Conservation (phyloP, 1,140 invertebrate genomes). For the Oncopeltus fasciatus region DNA sequence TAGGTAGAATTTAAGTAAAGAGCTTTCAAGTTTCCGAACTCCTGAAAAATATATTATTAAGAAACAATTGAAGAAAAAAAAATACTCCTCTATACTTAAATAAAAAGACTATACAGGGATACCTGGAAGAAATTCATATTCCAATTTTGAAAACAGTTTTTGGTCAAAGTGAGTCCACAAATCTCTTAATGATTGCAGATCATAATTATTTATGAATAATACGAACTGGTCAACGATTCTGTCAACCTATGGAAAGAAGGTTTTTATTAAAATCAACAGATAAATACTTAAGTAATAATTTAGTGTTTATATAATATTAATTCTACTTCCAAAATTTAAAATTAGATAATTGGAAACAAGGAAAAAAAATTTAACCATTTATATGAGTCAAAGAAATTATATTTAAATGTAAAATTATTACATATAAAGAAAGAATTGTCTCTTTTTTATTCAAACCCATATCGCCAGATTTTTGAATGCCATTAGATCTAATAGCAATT, state of each 20-base stretch:
- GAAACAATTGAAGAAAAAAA: too few relatives aligned
- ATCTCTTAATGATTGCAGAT: slow-evolving; percentile 60
- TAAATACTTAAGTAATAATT: neutral
- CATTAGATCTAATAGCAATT: too few relatives aligned
- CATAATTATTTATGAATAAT: slow-evolving; percentile 59
- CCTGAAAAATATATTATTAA: slow-evolving; percentile 38
- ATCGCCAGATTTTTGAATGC: too few relatives aligned
- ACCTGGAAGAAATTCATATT: slow-evolving; percentile 64
- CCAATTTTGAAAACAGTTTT: slow-evolving; percentile 71
- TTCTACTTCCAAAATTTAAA: too few relatives aligned
- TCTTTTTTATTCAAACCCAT: too few relatives aligned
- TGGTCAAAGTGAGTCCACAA: slow-evolving; percentile 77
- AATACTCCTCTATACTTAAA: slow-evolving; percentile 11
- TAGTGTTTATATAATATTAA: neutral
- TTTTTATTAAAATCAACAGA: too few relatives aligned
- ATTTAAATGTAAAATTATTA: too few relatives aligned
- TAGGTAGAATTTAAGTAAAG: slow-evolving; percentile 77
- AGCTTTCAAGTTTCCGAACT: slow-evolving; percentile 75
- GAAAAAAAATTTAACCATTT: too few relatives aligned
- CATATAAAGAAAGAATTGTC: too few relatives aligned
- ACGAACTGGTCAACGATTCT: slow-evolving; percentile 79
- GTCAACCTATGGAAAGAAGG: slow-evolving; percentile 55
- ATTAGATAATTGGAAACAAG: too few relatives aligned
- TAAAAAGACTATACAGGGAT: neutral
- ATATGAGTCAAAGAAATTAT: too few relatives aligned